Conservation (phyloP, 1,140 invertebrate species). For the Nasonia giraulti region DNA sequence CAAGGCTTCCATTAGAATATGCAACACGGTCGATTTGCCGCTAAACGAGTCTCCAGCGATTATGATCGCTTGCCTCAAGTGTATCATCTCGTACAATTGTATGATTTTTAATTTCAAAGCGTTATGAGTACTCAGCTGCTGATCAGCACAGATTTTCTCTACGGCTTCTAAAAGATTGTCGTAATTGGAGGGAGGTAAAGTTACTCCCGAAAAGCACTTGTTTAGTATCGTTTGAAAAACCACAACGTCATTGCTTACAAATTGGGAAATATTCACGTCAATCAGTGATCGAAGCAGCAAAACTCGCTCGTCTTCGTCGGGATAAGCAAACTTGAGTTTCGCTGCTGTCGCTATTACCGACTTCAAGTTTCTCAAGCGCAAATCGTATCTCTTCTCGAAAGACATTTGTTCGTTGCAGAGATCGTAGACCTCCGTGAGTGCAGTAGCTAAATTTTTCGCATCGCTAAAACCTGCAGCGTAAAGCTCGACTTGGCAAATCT, state of each 20-base stretch:
- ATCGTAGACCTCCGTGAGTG: conserved; percentile 78
- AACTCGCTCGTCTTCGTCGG: conserved; percentile 76
- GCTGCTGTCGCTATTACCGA: conserved; percentile 77
- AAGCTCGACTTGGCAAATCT: conserved; percentile 80
- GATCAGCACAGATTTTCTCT: conserved; percentile 66
- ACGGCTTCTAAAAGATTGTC: conserved; percentile 65
- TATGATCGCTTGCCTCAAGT: conserved; percentile 78
- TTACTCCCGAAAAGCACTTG: conserved; percentile 78
- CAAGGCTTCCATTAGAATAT: conserved; percentile 74
- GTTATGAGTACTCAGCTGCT: conserved; percentile 74
- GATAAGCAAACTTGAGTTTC: conserved; percentile 77
- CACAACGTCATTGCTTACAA: conserved; percentile 77
- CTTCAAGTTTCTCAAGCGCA: conserved; percentile 75
- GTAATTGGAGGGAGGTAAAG: conserved; percentile 76
- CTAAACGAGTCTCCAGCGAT: conserved; percentile 74
- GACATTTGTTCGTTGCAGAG: conserved; percentile 79
- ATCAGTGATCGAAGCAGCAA: conserved; percentile 79
- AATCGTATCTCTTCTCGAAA: conserved; percentile 77
- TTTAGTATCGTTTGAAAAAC: conserved; percentile 80
- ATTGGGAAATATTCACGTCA: conserved; percentile 81
- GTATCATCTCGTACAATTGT: conserved; percentile 82
- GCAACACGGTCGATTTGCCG: conserved; percentile 76
- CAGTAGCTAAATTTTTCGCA: conserved; percentile 76
- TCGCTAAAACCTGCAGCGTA: conserved; percentile 80
- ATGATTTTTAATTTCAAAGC: conserved; percentile 78